Evolutionary conservation across 1,140 invertebrate species (phyloP), one percentile per base, ranked within the genome.

Genomic region (Lamellibrachia luymesi): DNA sequence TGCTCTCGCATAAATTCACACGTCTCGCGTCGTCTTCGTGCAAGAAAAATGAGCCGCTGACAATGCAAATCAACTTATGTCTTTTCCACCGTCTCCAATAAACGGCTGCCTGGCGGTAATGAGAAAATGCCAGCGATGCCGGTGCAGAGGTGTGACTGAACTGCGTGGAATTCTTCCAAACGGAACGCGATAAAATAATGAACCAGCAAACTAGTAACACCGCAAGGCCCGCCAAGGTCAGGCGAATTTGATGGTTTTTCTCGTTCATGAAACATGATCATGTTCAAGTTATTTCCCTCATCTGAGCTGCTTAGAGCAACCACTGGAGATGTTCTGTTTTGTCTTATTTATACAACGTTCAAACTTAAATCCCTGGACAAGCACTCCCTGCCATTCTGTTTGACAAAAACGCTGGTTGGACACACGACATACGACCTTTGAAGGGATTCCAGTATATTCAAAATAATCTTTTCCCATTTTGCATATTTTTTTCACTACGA

Each of bases 41-140:
- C 64, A 80, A 80, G 64, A 80, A 80, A 80, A 80, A 80, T 2
- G 64, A 80, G 64, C 64, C 13, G 64, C 64, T 80, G 64, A 80
- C 64, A 80, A 80, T 80, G 64, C 64, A 80, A 80, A 80, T 80
- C 64, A 80, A 80, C 64, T 80, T 80, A 80, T 80, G 64, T 80
- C 64, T 80, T 80, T 80, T 80, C 64, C 64, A 80, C 64, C 64
- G 64, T 80, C 64, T 80, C 64, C 64, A 80, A 80, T 80, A 80
- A 80, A 80, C 13, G 64, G 64, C 64, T 80, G 64, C 64, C 64
- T 22, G 25, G 17, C 17, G 13, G 64, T 80, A 80, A 80, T 80
- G 64, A 80, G 64, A 80, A 80, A 8, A 22, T 80, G 64, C 64
- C 17, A 22, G 64, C 2, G 64, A 10, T 80, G 64, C 64, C 64